Percentiles rank a stretch among this genome's conserved stretches.
Conservation (phyloP, 2,113 vertebrate genomes). For the Hemiprocne comata region DNA sequence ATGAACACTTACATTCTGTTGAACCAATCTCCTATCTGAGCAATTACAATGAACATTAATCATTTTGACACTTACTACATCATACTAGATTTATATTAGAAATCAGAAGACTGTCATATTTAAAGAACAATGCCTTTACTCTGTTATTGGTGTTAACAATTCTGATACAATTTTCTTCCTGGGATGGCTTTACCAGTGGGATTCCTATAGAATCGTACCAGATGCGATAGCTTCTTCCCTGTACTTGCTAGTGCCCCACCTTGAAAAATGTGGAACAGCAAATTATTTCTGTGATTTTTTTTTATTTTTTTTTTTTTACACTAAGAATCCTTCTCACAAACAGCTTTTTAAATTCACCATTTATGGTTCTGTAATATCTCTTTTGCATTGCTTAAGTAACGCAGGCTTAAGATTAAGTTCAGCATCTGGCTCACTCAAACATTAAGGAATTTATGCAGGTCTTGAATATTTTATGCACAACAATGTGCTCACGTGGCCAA, state of each 20-base stretch:
- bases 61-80: not conserved
- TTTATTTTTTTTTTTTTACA: not conserved
- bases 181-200: not conserved
- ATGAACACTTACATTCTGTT: not conserved
- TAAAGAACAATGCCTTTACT: not conserved
- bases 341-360: not conserved
- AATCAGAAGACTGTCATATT: not conserved
- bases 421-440: not conserved
- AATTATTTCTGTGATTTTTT: not conserved
- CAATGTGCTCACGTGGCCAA: no score
- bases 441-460: not conserved
- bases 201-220: not conserved
- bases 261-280: not conserved
- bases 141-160: not conserved
- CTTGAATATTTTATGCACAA: no score
- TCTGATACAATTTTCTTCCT: not conserved
- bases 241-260: not conserved
- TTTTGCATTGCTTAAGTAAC: not conserved
- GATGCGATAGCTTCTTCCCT: not conserved
- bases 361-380: not conserved
- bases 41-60: not conserved
- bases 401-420: not conserved
- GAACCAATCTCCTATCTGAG: not conserved
- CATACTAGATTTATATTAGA: not conserved
- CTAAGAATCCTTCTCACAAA: not conserved